phyloP scores from a whole-genome alignment of 2,888 invertebrate genomes.

The Koerneria pararmatus region DNA sequence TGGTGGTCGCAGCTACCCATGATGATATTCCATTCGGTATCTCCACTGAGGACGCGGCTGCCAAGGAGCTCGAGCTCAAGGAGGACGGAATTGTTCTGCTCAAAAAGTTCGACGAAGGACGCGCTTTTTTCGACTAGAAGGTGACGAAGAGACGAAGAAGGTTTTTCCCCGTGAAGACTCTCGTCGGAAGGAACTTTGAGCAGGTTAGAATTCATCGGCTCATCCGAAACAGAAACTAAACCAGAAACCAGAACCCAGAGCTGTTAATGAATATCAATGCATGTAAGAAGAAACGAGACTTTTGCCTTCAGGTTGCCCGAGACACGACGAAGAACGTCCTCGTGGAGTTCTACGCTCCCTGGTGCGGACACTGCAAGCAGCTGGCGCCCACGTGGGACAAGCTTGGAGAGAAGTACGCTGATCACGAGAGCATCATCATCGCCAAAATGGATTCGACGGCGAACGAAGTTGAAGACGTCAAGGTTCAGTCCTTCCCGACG shows the following conservation, averaged over 20 bases:
- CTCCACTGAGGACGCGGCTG: slow-evolving; percentile 74
- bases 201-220: too few species aligned
- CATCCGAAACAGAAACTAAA: too few species aligned
- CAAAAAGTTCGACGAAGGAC: slow-evolving; percentile 69
- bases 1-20: slow-evolving; percentile 74
- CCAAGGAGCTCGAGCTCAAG: slow-evolving; percentile 75
- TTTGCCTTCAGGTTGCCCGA: slow-evolving; percentile 70
- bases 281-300: slow-evolving; percentile 63
- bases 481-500: slow-evolving; percentile 72
- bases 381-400: slow-evolving; percentile 92
- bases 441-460: slow-evolving; percentile 98
- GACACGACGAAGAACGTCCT: slow-evolving; percentile 84
- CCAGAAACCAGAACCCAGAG: too few species aligned
- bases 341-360: slow-evolving; percentile 79
- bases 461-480: slow-evolving; percentile 72
- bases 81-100: slow-evolving; percentile 77
- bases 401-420: slow-evolving; percentile 86
- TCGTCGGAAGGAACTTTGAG: slow-evolving; percentile 90
- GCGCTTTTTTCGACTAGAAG: slow-evolving; percentile 50
- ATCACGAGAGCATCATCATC: slow-evolving; percentile 75
- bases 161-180: slow-evolving; percentile 83
- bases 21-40: slow-evolving; percentile 88
- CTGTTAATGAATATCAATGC: too few species aligned
- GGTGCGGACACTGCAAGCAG: slow-evolving; percentile 90
- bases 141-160: slow-evolving; percentile 73